phyloP scores from a whole-genome alignment of 2,888 invertebrate species.

The Nemoura dubitans region DNA sequence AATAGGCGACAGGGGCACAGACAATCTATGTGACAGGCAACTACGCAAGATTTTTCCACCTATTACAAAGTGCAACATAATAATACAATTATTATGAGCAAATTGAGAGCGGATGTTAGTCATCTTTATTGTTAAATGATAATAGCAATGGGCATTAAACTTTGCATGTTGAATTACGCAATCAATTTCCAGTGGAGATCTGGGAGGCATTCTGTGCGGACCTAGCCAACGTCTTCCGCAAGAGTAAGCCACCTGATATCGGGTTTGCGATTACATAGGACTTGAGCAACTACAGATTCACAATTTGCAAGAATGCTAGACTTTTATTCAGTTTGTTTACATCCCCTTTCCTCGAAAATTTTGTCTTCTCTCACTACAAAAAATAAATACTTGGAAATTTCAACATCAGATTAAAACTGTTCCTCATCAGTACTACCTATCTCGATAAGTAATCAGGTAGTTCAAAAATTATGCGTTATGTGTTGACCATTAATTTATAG shows the following conservation, averaged over 20 bases:
- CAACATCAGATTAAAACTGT: too few species aligned
- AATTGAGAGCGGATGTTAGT: constrained; percentile 35
- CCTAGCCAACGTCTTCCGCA: not conserved
- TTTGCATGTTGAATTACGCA: not conserved
- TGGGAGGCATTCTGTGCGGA: not conserved
- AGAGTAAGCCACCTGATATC: not conserved
- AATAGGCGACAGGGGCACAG: not conserved
- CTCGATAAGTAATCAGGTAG: too few species aligned
- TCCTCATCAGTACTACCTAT: too few species aligned
- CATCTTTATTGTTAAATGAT: constrained; percentile 26
- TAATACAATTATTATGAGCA: constrained; percentile 24
- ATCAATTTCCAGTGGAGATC: not conserved
- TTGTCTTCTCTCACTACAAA: too few species aligned
- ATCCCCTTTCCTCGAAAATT: too few species aligned
- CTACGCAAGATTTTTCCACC: not conserved
- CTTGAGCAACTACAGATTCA: too few species aligned
- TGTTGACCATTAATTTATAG: too few species aligned
- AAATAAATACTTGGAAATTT: too few species aligned
- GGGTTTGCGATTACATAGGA: not conserved
- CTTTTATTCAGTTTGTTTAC: too few species aligned
- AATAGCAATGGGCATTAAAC: not conserved
- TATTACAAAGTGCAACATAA: constrained; percentile 24
- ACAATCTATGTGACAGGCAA: not conserved
- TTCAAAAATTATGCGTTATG: too few species aligned
- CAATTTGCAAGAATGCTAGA: too few species aligned